Base-by-base conservation (phyloP, 2,888 invertebrate species). In the Caenorhabditis virilis region DNA sequence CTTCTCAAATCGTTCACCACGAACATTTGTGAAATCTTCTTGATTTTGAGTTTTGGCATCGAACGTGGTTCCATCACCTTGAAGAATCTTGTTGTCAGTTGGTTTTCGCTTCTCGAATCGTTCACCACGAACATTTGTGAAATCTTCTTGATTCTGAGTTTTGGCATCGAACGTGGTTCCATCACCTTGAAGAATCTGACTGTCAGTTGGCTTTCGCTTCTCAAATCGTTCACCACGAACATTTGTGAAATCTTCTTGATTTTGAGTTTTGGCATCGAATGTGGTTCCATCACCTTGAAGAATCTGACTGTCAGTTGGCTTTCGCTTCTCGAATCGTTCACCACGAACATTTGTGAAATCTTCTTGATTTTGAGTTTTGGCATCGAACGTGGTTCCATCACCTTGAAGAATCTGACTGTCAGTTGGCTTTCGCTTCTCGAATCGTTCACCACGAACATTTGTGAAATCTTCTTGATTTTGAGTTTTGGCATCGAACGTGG, bases 101-200 rank as follows among this genome's bases (percentile, higher is more conserved):
- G 43, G 43, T 7, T 18, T 43, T 18, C 18, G 9, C 6, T 7
- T 22, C 5, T 43, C 43, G 22, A 43, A 43, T 18, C 43, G 5
- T 22, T 43, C 43, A 7, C 43, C 43, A 18, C 43, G 18, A 7
- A 43, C 22, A 11, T 6, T 11, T 22, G 18, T 18, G 43, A n/a
- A 43, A 20, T 43, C 43, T 7, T 43, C 43, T n/a, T 43, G 43
- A 43, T 11, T 43, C 43, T 43, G 43, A 5, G 43, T 43, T 18
- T 18, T 22, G 20, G 18, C 18, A 38, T 16, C 18, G 22, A 43
- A 18, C 16, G 39, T 22, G 7, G 43, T 43, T 5, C 43, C 43
- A 25, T 43, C 43, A 18, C 11, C 6, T n/a, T 9, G 22, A 9
- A 43, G 13, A 15, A 43, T 18, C 20, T 43, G 13, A 20, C 20